Percentiles rank a stretch among this genome's conserved stretches.
Conservation (phyloP, 2,888 invertebrate species). For the Drosophila recens region DNA sequence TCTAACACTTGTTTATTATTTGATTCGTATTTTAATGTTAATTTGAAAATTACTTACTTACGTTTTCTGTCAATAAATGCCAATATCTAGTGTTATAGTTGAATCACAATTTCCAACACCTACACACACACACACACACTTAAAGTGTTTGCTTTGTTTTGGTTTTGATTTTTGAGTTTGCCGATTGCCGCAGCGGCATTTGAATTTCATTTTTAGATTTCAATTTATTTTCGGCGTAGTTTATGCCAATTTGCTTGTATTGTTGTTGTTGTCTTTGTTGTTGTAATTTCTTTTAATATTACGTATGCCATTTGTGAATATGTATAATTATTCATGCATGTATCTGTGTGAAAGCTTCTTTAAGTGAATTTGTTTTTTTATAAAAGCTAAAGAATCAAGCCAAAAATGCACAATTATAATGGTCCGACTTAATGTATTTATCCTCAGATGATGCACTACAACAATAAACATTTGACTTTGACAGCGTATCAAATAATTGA, state of each 20-base stretch:
- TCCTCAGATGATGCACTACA: background rate
- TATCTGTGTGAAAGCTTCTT: conserved; percentile 43
- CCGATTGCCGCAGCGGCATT: conserved; percentile 54
- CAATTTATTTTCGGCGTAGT: conserved; percentile 80
- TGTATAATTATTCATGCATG: conserved; percentile 10
- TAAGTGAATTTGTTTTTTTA: conserved; percentile 57
- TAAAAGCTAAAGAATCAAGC: conserved; percentile 45
- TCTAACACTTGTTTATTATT: background rate
- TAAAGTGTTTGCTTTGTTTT: conserved; percentile 51
- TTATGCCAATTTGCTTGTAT: conserved; percentile 74
- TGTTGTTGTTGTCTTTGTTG: conserved; percentile 32
- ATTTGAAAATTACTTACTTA: conserved; percentile 15
- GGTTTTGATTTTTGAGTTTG: conserved; percentile 55
- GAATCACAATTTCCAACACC: conserved; percentile 42
- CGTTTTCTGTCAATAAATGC: conserved; percentile 43
- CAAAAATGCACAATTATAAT: conserved; percentile 20
- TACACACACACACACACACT: conserved; percentile 1
- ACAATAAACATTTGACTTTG: conserved; percentile 24
- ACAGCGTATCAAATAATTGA: conserved; percentile 76
- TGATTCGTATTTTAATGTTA: conserved; percentile 24
- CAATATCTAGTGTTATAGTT: conserved; percentile 21
- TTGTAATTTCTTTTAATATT: conserved; percentile 77
- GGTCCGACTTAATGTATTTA: conserved; percentile 21
- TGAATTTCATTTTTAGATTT: conserved; percentile 78
- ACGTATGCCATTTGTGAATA: conserved; percentile 66